These are phyloP conservation scores for Melierax canorus DNA, from an alignment of 2,113 vertebrate genomes.

Conservation along the genomic window DNA sequence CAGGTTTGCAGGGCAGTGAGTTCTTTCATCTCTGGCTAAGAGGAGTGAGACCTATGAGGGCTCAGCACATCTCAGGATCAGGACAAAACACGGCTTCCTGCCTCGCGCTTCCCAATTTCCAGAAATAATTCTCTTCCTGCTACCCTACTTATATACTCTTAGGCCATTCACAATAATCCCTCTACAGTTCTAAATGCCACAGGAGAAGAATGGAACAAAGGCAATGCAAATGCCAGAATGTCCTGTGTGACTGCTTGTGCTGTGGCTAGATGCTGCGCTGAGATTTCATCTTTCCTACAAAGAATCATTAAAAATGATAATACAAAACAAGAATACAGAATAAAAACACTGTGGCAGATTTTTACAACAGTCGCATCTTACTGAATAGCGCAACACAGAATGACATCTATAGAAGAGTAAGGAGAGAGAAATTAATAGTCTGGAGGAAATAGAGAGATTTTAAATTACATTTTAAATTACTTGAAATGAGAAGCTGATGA, in stretches of 20 bases:
- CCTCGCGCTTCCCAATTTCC: constrained; percentile 3
- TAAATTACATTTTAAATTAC: constrained; percentile 68
- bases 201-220: constrained; percentile 57
- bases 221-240: constrained; percentile 53
- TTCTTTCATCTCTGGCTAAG: not conserved
- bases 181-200: constrained; percentile 35
- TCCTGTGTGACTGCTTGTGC: constrained; percentile 47
- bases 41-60: not conserved
- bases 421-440: constrained; percentile 63
- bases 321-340: constrained; percentile 5
- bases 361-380: not conserved
- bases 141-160: constrained; percentile 37
- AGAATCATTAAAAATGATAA: constrained; percentile 50
- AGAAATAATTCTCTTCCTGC: constrained; percentile 47
- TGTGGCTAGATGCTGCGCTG: constrained; percentile 23
- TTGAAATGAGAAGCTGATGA: constrained; percentile 65
- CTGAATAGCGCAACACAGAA: not conserved
- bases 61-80: not conserved
- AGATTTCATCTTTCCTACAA: constrained; percentile 38
- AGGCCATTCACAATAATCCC: constrained; percentile 23
- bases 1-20: not conserved
- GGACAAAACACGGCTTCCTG: not conserved
- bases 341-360: constrained; percentile 29
- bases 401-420: constrained; percentile 36
- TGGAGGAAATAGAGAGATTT: constrained; percentile 61